Evolutionary conservation across 2,113 vertebrate species (phyloP).

Genomic region (Laticauda colubrina): DNA sequence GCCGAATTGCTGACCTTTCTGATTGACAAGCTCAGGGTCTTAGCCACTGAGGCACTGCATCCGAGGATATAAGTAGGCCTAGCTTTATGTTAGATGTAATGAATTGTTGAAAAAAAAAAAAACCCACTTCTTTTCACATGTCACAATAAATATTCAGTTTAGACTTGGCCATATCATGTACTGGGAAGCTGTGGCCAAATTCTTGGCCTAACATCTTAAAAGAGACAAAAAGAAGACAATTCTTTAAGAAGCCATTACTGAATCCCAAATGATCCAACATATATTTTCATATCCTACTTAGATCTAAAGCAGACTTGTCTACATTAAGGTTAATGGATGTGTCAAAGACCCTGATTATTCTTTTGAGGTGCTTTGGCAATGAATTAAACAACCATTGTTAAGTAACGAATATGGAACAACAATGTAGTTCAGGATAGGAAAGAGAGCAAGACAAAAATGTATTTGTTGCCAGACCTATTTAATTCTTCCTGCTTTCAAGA

Average conservation of each 20-base stretch:
- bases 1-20: too few species aligned
- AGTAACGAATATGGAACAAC: not conserved
- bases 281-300: not conserved
- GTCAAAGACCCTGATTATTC: not conserved
- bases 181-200: not conserved
- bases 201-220: not conserved
- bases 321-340: not conserved
- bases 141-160: not conserved
- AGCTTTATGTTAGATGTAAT: not conserved
- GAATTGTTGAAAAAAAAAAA: not conserved
- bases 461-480: not conserved
- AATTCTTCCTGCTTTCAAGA: not conserved
- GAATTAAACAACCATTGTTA: not conserved
- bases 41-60: too few species aligned
- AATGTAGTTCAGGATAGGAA: not conserved
- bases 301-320: not conserved
- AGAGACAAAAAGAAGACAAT: not conserved
- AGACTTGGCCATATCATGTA: not conserved
- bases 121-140: not conserved
- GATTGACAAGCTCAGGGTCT: too few species aligned
- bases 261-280: too few species aligned
- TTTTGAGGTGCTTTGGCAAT: not conserved
- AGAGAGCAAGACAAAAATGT: not conserved
- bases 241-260: not conserved
- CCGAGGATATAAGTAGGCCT: not conserved